phyloP scores from a whole-genome alignment of 2,888 invertebrate species.

The Cataglyphis cursor region DNA sequence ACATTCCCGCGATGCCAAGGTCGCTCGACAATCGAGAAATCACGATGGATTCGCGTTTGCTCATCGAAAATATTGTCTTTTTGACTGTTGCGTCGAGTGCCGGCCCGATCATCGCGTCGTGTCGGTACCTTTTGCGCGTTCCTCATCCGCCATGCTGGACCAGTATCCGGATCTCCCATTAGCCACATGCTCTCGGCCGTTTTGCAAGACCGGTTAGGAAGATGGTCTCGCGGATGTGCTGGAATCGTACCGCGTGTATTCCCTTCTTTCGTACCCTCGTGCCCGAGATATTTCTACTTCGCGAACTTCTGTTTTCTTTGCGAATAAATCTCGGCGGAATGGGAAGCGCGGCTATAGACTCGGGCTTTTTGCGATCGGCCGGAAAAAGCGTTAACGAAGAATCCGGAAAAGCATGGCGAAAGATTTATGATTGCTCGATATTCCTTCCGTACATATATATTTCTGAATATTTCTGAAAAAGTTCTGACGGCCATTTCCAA shows the following conservation, averaged over 20 bases:
- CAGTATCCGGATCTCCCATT: slow-evolving; percentile 77
- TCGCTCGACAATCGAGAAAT: slow-evolving; percentile 54
- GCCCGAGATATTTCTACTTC: slow-evolving; percentile 31
- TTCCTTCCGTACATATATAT: neutral
- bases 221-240: slow-evolving; percentile 53
- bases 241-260: slow-evolving; percentile 60
- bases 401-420: slow-evolving; percentile 4
- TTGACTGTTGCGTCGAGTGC: slow-evolving; percentile 55
- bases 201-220: slow-evolving; percentile 74
- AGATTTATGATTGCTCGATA: slow-evolving; percentile 1
- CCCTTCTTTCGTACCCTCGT: slow-evolving; percentile 53
- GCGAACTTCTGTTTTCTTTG: slow-evolving; percentile 18
- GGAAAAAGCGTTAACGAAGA: slow-evolving; percentile 20
- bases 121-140: slow-evolving; percentile 67
- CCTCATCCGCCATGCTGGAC: slow-evolving; percentile 72
- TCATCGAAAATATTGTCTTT: slow-evolving; percentile 66
- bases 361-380: neutral
- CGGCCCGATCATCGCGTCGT: slow-evolving; percentile 13
- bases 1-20: slow-evolving; percentile 24
- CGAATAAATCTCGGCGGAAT: slow-evolving; percentile 38
- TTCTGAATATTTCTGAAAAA: neutral
- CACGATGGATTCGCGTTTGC: slow-evolving; percentile 61
- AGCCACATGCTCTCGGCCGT: slow-evolving; percentile 64
- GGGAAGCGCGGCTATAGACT: neutral
- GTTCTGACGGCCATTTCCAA: neutral